Percentiles rank a stretch among this genome's conserved stretches.
These are phyloP conservation scores for Aphaenogaster ashmeadi DNA, from an alignment of 1,140 invertebrate genomes.

Conservation along the genomic window DNA sequence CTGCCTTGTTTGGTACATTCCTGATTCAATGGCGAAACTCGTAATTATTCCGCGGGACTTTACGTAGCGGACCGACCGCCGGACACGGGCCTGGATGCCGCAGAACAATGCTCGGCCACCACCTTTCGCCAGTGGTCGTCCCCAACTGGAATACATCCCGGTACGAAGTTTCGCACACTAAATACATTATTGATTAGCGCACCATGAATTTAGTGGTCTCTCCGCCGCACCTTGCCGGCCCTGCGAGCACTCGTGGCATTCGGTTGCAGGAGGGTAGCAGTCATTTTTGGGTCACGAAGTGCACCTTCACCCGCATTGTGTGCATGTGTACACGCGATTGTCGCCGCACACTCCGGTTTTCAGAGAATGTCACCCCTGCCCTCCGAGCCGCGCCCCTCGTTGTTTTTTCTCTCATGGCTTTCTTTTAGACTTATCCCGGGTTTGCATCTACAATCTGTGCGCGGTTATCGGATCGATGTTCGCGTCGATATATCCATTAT, in stretches of 20 bases:
- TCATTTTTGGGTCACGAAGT: constrained; percentile 52
- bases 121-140: neutral
- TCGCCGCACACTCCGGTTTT: neutral
- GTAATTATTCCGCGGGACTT: constrained; percentile 69
- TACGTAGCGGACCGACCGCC: constrained; percentile 41
- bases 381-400: neutral
- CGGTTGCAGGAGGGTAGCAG: neutral
- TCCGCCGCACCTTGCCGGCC: constrained; percentile 28
- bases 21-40: constrained; percentile 70
- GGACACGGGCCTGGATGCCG: constrained; percentile 32
- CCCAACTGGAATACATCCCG: constrained; percentile 60
- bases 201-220: constrained; percentile 57
- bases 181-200: constrained; percentile 73
- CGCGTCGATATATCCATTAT: neutral
- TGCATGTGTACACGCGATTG: neutral
- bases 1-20: constrained; percentile 68
- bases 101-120: constrained; percentile 46
- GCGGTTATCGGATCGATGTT: neutral
- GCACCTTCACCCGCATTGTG: neutral
- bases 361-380: neutral
- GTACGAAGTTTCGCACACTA: constrained; percentile 62
- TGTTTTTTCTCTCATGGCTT: neutral
- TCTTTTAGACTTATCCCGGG: neutral
- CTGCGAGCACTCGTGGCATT: constrained; percentile 18
- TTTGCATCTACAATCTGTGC: constrained; percentile 1